Conservation (phyloP, 2,113 vertebrate species). For the Ptychochromis oligacanthus region DNA sequence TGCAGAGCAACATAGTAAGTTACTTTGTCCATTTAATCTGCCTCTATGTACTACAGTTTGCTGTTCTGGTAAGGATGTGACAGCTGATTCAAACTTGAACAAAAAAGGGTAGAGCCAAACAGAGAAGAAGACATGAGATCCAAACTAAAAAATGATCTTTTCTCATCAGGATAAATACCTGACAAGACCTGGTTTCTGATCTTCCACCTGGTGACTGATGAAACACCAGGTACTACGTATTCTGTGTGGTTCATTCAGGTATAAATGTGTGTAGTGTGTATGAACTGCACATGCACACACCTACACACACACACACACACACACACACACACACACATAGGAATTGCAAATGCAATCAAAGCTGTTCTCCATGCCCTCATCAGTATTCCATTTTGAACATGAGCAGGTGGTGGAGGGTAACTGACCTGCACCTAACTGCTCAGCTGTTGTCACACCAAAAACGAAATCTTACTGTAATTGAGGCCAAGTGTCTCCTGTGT, state of each 20-base stretch:
- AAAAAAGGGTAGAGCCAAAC: not conserved
- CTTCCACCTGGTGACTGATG: not conserved
- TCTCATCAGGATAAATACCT: constrained; percentile 9
- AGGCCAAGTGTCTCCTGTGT: constrained; percentile 64
- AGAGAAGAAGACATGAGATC: not conserved
- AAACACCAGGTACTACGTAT: not conserved
- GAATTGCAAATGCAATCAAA: constrained; percentile 76
- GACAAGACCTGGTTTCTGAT: not conserved
- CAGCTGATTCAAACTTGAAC: constrained; percentile 5
- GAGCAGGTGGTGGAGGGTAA: constrained; percentile 63
- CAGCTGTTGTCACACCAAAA: constrained; percentile 68
- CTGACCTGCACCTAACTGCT: constrained; percentile 68
- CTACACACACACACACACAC: not conserved
- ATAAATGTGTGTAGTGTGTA: not conserved
- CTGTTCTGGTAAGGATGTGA: not conserved
- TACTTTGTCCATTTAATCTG: constrained; percentile 14
- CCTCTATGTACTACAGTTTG: not conserved
- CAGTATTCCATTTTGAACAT: constrained; percentile 56
- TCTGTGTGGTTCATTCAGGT: not conserved
- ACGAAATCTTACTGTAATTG: constrained; percentile 62
- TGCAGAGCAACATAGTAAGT: not conserved
- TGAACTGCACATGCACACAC: not conserved
- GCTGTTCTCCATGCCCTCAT: constrained; percentile 42
- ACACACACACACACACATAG: constrained; percentile 17
- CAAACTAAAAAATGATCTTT: not conserved